Base-by-base conservation (phyloP, 2,797 vertebrate species). In the Mormyrus proboscirostris region DNA sequence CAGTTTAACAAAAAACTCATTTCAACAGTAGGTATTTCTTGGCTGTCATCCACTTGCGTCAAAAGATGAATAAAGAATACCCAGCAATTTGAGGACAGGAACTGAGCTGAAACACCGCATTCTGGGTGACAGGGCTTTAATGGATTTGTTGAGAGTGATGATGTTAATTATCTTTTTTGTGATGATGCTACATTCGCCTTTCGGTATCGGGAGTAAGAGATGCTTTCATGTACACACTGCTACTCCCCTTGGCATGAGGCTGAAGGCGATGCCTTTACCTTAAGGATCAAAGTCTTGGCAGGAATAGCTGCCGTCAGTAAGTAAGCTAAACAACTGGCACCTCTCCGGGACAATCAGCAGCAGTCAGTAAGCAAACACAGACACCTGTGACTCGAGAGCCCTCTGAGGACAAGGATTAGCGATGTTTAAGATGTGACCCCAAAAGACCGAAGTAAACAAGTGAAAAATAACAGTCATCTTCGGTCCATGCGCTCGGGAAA, bases 1-100 rank as follows among this genome's bases (percentile, higher is more conserved):
- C 57, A 62, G 33, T 62, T 62, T 44, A 89, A n/a, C 44, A 90
- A 92, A 91, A 83, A 91, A 87, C 88, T 89, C 92, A 92, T 89
- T 85, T 38, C 55, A 84, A 51, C 55, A 62, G 19, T 73, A 47
- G 76, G 41, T 85, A 41, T 22, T 87, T 59, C 55, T 82, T 90
- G 89, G 86, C 73, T 38, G 86, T 53, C 47, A 33, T 88, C 51
- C 89, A 59, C 73, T 29, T 82, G 50, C 82, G 2, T 83, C 88
- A 25, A 25, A 62, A 83, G 44, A 59, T 50, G 25, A 50, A 90
- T 57, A 84, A 88, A 88, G 57, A 57, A 84, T 14, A 88, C 84
- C n/a, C 12, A 50, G 53, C 44, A 83, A 88, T 88, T 65, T 62
- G 2, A 84, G 62, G 86, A 84, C 22, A 88, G 29, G 86, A 59